These are phyloP conservation scores for Erebia ligea DNA, from an alignment of 2,888 invertebrate species.

Conservation along the genomic window DNA sequence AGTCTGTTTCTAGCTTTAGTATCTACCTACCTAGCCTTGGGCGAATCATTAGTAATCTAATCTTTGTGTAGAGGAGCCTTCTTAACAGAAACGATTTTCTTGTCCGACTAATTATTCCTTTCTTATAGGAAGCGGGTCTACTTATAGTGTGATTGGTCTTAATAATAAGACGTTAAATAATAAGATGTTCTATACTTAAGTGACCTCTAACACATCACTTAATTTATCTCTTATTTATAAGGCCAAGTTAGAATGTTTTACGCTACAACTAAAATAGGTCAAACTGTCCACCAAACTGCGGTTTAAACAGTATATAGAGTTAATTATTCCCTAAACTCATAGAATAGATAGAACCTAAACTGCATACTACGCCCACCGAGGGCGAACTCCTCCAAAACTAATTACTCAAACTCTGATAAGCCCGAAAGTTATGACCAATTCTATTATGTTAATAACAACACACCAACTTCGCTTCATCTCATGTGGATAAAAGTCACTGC, in stretches of 20 bases:
- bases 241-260: neutral
- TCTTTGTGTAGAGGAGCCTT: too few relatives aligned
- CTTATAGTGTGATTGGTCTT: too few relatives aligned
- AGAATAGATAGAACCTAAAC: conserved; percentile 3
- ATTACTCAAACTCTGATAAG: conserved; percentile 13
- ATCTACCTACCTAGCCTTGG: too few relatives aligned
- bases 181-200: too few relatives aligned
- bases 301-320: conserved; percentile 11
- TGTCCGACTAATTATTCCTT: too few relatives aligned
- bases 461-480: neutral
- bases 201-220: too few relatives aligned
- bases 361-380: conserved; percentile 9
- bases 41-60: too few relatives aligned
- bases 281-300: neutral
- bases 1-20: too few relatives aligned
- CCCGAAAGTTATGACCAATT: conserved; percentile 8
- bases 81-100: too few relatives aligned
- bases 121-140: too few relatives aligned
- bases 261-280: neutral
- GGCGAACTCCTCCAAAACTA: conserved; percentile 9
- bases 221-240: too few relatives aligned
- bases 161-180: too few relatives aligned
- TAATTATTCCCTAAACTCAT: conserved; percentile 1
- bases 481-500: neutral
- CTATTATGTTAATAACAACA: conserved; percentile 13